Evolutionary conservation across 2,797 vertebrate species (phyloP).

Genomic region (Sebastes oblongus): DNA sequence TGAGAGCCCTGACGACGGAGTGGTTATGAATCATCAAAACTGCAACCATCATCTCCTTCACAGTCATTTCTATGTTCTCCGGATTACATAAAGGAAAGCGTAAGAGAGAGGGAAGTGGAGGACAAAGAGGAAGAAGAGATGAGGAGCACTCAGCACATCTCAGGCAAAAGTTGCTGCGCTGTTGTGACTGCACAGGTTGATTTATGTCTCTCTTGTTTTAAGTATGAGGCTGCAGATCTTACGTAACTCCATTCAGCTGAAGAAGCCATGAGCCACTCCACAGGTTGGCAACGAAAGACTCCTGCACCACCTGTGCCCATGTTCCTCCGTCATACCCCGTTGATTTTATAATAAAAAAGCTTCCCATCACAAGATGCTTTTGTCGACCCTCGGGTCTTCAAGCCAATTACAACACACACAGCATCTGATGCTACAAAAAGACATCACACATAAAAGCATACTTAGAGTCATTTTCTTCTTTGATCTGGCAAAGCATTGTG

Average conservation of each 20-base stretch:
- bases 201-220: conserved; percentile 60
- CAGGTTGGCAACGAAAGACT: conserved; percentile 36
- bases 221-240: conserved; percentile 63
- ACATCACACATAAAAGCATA: conserved; percentile 30
- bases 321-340: conserved; percentile 25
- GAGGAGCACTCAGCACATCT: conserved; percentile 34
- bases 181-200: conserved; percentile 48
- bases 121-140: conserved; percentile 27
- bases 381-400: conserved; percentile 5
- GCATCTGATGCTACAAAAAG: conserved; percentile 15
- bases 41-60: background rate
- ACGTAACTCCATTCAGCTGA: conserved; percentile 53
- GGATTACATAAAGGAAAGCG: conserved; percentile 16
- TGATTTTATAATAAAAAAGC: conserved; percentile 45
- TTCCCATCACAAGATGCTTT: conserved; percentile 11
- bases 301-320: conserved; percentile 1
- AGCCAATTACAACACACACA: conserved; percentile 35
- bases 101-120: background rate
- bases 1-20: background rate
- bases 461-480: conserved; percentile 36
- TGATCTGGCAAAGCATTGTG: conserved; percentile 28
- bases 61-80: conserved; percentile 27
- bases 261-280: conserved; percentile 38
- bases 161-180: conserved; percentile 52
- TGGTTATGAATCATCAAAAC: conserved; percentile 31